phyloP scores from a whole-genome alignment of 1,140 invertebrate species.

The Drosophila serrata region DNA sequence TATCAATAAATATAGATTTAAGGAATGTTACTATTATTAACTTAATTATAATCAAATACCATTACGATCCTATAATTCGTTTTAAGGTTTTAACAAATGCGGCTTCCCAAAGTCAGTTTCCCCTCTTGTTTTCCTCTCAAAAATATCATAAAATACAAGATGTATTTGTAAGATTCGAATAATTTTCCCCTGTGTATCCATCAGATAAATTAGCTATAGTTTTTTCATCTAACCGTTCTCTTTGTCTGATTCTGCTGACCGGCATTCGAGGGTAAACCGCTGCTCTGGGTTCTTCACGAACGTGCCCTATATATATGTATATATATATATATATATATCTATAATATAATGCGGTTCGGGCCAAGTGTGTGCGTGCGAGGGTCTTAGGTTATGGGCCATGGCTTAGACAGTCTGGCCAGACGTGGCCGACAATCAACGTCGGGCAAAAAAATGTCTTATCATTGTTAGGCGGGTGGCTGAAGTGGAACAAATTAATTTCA shows the following conservation, averaged over 20 bases:
- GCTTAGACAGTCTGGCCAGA: conserved; percentile 57
- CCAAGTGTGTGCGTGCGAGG: conserved; percentile 6
- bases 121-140: too few relatives aligned
- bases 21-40: too few relatives aligned
- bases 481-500: conserved; percentile 83
- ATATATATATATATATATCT: neutral
- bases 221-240: conserved; percentile 18
- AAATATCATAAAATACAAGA: too few relatives aligned
- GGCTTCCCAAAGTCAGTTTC: too few relatives aligned
- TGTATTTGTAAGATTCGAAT: too few relatives aligned
- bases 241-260: conserved; percentile 26
- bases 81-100: too few relatives aligned
- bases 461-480: conserved; percentile 81
- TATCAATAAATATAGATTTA: too few relatives aligned
- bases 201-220: conserved; percentile 74
- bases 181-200: conserved; percentile 23
- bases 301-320: conserved; percentile 29
- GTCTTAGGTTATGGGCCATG: conserved; percentile 54
- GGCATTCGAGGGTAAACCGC: conserved; percentile 20
- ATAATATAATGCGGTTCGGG: conserved; percentile 37
- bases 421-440: conserved; percentile 41
- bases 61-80: too few relatives aligned
- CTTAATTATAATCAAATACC: too few relatives aligned
- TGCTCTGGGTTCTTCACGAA: conserved; percentile 44
- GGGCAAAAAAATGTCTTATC: conserved; percentile 59